A percentile compares a stretch with the other conserved stretches of the same genome.
Conservation (phyloP, 2,888 invertebrate species). For the Autographa gamma region DNA sequence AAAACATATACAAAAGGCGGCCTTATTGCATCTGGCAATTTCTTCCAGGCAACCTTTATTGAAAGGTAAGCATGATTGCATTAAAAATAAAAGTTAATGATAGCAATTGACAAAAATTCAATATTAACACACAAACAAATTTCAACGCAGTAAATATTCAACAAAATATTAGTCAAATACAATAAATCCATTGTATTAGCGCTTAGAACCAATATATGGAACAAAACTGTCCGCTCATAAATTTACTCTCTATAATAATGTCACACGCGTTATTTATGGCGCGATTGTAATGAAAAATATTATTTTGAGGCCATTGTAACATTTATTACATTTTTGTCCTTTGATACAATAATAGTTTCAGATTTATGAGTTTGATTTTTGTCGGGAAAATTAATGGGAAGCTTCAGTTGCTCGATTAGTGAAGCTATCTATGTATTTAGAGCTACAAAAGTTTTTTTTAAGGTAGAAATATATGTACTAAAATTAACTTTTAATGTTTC, state of each 20-base stretch:
- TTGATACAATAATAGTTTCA: constrained; percentile 31
- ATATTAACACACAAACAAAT: background rate
- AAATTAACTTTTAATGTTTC: too few relatives aligned
- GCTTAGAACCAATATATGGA: constrained; percentile 37
- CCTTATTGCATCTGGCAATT: too few relatives aligned
- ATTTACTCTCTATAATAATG: constrained; percentile 59
- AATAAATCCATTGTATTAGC: constrained; percentile 35
- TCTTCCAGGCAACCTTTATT: too few relatives aligned
- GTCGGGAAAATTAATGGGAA: constrained; percentile 12
- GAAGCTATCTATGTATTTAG: background rate
- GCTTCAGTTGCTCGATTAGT: background rate
- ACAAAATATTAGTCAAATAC: constrained; percentile 32
- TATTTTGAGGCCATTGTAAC: constrained; percentile 49
- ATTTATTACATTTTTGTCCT: constrained; percentile 48
- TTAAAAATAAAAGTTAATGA: background rate
- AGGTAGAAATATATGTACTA: too few relatives aligned
- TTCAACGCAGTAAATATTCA: constrained; percentile 5
- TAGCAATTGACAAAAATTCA: background rate
- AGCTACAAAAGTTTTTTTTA: too few relatives aligned
- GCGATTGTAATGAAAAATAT: constrained; percentile 59
- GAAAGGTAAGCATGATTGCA: too few relatives aligned
- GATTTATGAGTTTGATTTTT: constrained; percentile 42
- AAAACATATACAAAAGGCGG: too few relatives aligned
- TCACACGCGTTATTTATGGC: constrained; percentile 56
- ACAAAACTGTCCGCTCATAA: constrained; percentile 44